Evolutionary conservation across 1,140 invertebrate species (phyloP).

Genomic region (Drosophila parabipectinata): DNA sequence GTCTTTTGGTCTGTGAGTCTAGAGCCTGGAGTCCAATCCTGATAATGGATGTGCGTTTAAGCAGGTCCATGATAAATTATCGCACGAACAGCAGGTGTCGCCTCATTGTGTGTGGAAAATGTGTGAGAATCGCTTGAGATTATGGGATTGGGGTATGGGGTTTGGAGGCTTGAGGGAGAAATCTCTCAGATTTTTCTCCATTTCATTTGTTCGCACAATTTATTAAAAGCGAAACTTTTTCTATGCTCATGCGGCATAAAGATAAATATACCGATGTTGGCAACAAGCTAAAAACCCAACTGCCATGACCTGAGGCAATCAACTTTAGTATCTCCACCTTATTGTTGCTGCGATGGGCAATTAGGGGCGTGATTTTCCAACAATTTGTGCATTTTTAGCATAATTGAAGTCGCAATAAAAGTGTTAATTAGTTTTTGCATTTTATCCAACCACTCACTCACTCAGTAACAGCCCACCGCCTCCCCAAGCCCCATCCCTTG

Average conservation of each 20-base stretch:
- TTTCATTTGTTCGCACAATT: conserved; percentile 64
- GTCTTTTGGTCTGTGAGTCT: conserved; percentile 18
- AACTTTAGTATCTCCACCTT: conserved; percentile 40
- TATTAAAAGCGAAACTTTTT: conserved; percentile 68
- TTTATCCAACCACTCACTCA: conserved; percentile 22
- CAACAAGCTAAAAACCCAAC: conserved; percentile 54
- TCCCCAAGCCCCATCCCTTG: conserved; percentile 10
- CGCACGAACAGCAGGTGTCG: conserved; percentile 71
- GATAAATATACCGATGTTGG: conserved; percentile 17
- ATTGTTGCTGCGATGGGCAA: conserved; percentile 64
- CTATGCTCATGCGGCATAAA: conserved; percentile 29
- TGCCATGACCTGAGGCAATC: conserved; percentile 73
- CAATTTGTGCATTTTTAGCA: conserved; percentile 79
- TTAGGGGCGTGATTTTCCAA: conserved; percentile 80
- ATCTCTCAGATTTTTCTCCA: conserved; percentile 33
- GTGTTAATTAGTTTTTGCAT: conserved; percentile 81
- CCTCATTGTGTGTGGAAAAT: conserved; percentile 52
- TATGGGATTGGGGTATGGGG: background rate
- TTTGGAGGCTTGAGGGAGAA: conserved; percentile 20
- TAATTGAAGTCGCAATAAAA: conserved; percentile 79
- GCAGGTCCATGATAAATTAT: conserved; percentile 74
- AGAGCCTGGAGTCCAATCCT: conserved; percentile 12
- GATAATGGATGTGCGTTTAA: conserved; percentile 81
- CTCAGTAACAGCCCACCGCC: too few species aligned
- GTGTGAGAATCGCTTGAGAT: conserved; percentile 53